phyloP scores from a whole-genome alignment of 1,140 invertebrate genomes.

The Aphidius gifuensis region DNA sequence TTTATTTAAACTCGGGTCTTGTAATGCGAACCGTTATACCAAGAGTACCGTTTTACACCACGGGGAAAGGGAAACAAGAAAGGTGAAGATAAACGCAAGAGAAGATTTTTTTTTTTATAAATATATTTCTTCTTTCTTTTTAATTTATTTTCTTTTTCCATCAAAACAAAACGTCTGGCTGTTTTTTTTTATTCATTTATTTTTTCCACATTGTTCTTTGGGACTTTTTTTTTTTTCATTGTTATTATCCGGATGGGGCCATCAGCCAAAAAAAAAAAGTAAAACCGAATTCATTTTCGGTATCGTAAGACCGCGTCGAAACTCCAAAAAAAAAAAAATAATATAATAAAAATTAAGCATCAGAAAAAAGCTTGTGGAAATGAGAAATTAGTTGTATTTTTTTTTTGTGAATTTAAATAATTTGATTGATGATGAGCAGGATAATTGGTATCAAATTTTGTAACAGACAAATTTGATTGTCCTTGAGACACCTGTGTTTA shows the following conservation, averaged over 20 bases:
- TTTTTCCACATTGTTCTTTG: conserved; percentile 11
- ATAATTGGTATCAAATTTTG: too few relatives aligned
- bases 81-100: conserved; percentile 3
- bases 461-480: too few relatives aligned
- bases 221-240: too few relatives aligned
- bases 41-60: conserved; percentile 8
- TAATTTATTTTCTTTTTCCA: neutral
- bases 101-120: too few relatives aligned
- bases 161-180: neutral
- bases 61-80: conserved; percentile 20
- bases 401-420: neutral
- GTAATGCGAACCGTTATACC: conserved; percentile 14
- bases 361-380: too few relatives aligned
- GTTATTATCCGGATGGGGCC: too few relatives aligned
- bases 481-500: too few relatives aligned
- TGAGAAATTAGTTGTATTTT: neutral
- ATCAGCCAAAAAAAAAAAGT: conserved; percentile 42
- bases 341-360: too few relatives aligned
- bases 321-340: conserved; percentile 16
- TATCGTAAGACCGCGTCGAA: conserved; percentile 31
- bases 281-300: conserved; percentile 54
- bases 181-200: neutral
- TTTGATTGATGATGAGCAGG: too few relatives aligned
- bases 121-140: too few relatives aligned
- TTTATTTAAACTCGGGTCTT: too few relatives aligned